Evolutionary conservation across 1,140 invertebrate species (phyloP).

Genomic region (Aphelinus atriplicis): DNA sequence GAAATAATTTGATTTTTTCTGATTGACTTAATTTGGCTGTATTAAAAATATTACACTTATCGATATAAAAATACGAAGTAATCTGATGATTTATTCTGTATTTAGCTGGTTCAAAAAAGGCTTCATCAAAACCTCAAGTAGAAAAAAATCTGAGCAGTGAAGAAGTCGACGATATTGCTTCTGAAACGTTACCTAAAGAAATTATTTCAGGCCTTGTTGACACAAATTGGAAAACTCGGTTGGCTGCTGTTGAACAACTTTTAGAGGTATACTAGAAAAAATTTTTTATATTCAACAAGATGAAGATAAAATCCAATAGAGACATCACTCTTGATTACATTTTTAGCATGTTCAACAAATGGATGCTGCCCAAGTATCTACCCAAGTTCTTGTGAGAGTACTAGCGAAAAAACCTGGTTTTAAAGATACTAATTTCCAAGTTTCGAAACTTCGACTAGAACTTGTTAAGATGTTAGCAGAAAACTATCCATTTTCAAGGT

Average conservation of each 20-base stretch:
- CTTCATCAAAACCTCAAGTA: constrained; percentile 55
- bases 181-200: constrained; percentile 71
- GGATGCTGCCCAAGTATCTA: constrained; percentile 72
- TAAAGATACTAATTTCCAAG: constrained; percentile 94
- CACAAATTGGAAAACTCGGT: constrained; percentile 86
- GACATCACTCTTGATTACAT: not conserved
- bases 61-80: not conserved
- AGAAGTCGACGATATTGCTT: constrained; percentile 76
- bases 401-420: constrained; percentile 89
- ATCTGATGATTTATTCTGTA: not conserved
- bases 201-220: constrained; percentile 77
- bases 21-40: not conserved
- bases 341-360: constrained; percentile 70
- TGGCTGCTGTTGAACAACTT: constrained; percentile 82
- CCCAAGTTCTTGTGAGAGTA: constrained; percentile 80
- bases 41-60: not conserved
- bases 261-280: constrained; percentile 59
- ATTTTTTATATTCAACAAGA: not conserved
- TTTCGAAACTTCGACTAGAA: constrained; percentile 85
- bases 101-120: constrained; percentile 46
- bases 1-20: not conserved
- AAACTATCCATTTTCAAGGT: constrained; percentile 77
- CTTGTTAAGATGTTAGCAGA: constrained; percentile 81
- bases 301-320: too few species aligned
- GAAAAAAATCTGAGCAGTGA: constrained; percentile 66